Evolutionary conservation across 2,888 invertebrate genomes (phyloP), one percentile per base, ranked within the genome.

Genomic region (Drosophila nr. fundita): DNA sequence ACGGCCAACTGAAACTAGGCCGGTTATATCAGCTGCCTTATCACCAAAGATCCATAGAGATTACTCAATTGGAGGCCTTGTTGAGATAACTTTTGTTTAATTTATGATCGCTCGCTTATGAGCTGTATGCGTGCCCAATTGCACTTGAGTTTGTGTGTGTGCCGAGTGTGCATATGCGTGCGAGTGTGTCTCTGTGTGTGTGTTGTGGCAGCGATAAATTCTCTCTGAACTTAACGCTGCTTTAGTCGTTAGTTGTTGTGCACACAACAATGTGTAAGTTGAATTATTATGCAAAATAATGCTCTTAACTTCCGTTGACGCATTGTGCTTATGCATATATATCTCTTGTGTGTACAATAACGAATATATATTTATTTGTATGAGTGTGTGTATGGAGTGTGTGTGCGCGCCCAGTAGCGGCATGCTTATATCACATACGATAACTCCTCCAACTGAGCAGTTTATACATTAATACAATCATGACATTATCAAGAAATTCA

Each of bases 241-340:
- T 48, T 57, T 70, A 60, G 79, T 78, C 53, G 54, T 67, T 55
- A 58, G 59, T 72, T 70, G 49, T 59, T 76, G 70, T 69, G 52
- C 63, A 57, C 67, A 53, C 36, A 50, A 55, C 57, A 73, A 75
- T 80, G 83, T 89, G 87, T 89, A 86, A 90, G 89, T 90, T 87
- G 68, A 90, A 86, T 86, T 85, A 90, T 80, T 86, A 86, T 86
- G 89, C 85, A 86, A 90, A 86, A 90, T 86, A 90, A 90, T 89
- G 81, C 81, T 86, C 71, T 78, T 89, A 68, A 78, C 85, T 86
- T 86, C 90, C 85, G 90, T 75, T 78, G 90, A 64, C 87, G 90
- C 78, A 80, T 71, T 74, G 76, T 84, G 82, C 68, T 70, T 52
- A 53, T 36, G 29, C 27, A 29, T 36, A 57, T 50, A 57, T 53